phyloP scores from a whole-genome alignment of 2,888 invertebrate species.

The Stenurella melanura region DNA sequence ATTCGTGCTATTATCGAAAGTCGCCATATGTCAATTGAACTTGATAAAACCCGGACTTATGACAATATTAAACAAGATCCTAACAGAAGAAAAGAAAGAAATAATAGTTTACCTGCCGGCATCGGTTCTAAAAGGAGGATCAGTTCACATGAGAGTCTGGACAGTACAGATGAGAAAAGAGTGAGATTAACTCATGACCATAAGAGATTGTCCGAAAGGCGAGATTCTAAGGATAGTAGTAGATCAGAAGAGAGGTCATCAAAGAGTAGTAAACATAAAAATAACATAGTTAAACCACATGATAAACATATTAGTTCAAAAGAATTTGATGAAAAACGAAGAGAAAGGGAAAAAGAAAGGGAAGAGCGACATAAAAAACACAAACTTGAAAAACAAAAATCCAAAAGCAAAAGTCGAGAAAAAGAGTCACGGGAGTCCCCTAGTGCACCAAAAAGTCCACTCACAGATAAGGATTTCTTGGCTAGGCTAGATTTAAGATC shows the following conservation, averaged over 20 bases:
- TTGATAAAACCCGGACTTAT: slow-evolving; percentile 70
- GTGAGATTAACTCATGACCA: slow-evolving; percentile 76
- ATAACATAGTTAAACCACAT: slow-evolving; percentile 74
- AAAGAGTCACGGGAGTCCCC: slow-evolving; percentile 66
- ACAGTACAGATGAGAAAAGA: slow-evolving; percentile 79
- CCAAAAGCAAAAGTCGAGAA: slow-evolving; percentile 68
- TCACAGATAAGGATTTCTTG: slow-evolving; percentile 77
- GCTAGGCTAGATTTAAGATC: slow-evolving; percentile 77
- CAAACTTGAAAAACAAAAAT: slow-evolving; percentile 66
- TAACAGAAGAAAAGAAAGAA: slow-evolving; percentile 77
- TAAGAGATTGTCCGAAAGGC: slow-evolving; percentile 76
- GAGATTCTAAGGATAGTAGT: slow-evolving; percentile 82
- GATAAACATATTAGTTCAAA: slow-evolving; percentile 75
- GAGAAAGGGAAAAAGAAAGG: slow-evolving; percentile 69
- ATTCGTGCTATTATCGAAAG: slow-evolving; percentile 67
- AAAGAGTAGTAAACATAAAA: slow-evolving; percentile 76
- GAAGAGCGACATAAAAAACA: slow-evolving; percentile 69
- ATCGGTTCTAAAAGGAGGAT: slow-evolving; percentile 84
- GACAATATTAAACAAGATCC: slow-evolving; percentile 62
- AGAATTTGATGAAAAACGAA: slow-evolving; percentile 60
- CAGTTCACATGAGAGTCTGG: slow-evolving; percentile 84
- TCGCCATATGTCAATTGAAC: slow-evolving; percentile 74
- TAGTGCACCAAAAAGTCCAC: slow-evolving; percentile 59
- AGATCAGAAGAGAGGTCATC: slow-evolving; percentile 68
- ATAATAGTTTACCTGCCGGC: slow-evolving; percentile 79